Evolutionary conservation across 2,797 vertebrate genomes (phyloP), one percentile per base, ranked within the genome.

Genomic region (Lepilemur septentrionalis): DNA sequence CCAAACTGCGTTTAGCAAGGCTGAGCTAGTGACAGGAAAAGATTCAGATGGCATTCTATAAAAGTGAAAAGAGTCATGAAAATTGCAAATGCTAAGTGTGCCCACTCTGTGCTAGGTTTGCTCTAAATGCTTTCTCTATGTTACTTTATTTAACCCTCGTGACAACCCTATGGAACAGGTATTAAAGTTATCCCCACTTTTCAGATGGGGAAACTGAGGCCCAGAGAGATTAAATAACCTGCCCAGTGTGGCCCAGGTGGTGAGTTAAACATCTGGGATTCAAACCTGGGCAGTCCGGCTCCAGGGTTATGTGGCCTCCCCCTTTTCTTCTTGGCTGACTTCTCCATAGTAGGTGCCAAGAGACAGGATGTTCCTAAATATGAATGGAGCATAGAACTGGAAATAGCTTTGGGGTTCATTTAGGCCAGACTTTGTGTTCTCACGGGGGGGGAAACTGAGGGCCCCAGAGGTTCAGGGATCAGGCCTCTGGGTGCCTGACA

Each of bases 1-100:
- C 87, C 96, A 96, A 79, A 93, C n/a, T 93, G 80, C 94, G 92
- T 89, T 96, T 82, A 93, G 88, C 61, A 85, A 87, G 96, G 83
- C 87, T 84, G 52, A 96, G 22, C 73, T 65, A 78, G 65, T 30
- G 94, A 94, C 35, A 72, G 93, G 85, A 94, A 92, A 83, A 79
- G 82, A 90, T 85, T 83, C 30, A 48, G 87, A 91, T 43, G 89
- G 67, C 50, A 48, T 90, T 93, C 84, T 28, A 14, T 59, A 59
- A 88, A 95, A 79, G 50, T 28, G 79, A 72, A 86, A 88, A 69
- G 80, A 83, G 48, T 23, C 55, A 15, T 20, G 25, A 38, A 72
- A 79, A 69, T 4, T 70, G 76, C 63, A 79, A 86, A 52, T 32
- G 69, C 46, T 38, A 13, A 18, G 59, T 1, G 13, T 32, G 69